Evolutionary conservation across 2,113 vertebrate genomes (phyloP), one percentile per base, ranked within the genome.

Genomic region (Romanogobio albipinnatus): DNA sequence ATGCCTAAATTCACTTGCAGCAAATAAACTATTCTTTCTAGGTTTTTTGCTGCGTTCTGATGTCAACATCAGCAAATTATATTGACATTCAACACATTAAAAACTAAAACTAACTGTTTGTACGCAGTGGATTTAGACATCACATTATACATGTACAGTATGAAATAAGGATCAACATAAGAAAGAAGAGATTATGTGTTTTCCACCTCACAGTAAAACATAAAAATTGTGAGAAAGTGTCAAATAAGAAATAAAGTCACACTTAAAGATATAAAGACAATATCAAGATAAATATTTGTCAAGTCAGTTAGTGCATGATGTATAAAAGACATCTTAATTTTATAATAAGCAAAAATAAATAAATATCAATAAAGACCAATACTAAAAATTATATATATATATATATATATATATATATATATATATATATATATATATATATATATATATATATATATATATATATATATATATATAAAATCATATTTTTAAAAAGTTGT

Each of bases 1-100:
- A 56, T 36, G 75, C 4, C 39, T 79, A 74, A 61, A 79, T 62
- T 79, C 58, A 62, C 56, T 26, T 73, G 70, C 7, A 49, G 43
- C 39, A 24, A 5, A 22, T 71, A 0, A 47, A 45, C 68, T 73
- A 7, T 47, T 24, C 22, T 1, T 8, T 73, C 39, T 22, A 22
- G 33, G 2, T 10, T 70, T 64, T 15, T 64, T 15, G 24, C 3
- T 61, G n/a, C 1, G 26, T 62, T 62, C 24, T 24, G 3, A 61
- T 24, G 9, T 61, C 58, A 24, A 61, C n/a, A 61, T 61, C 9
- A 10, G 3, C 22, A 24, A 26, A 24, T 24, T 61, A 13, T n/a
- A 59, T n/a, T 59, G 56, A 9, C n/a, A 26, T 61, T 61, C 5
- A n/a, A 11, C 59, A 61, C 22, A 26, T 24, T 13, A 62, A 62